Percentiles rank a stretch among this genome's conserved stretches.
phyloP scores from a whole-genome alignment of 2,113 vertebrate genomes.

The Xyrauchen texanus region DNA sequence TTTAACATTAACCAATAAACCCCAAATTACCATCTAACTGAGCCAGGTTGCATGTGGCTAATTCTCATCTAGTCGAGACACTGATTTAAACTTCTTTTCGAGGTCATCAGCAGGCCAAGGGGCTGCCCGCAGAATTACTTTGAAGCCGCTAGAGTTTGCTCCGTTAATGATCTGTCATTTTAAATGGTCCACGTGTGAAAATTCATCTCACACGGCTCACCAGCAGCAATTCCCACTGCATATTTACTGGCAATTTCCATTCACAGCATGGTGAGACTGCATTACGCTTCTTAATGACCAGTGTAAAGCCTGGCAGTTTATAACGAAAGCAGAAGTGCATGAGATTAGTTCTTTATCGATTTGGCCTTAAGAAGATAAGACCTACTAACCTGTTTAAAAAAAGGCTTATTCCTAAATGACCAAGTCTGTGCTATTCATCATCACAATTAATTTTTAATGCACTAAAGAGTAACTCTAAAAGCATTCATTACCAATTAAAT shows the following conservation, averaged over 20 bases:
- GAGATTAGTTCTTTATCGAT: constrained; percentile 60
- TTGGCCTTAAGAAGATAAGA: constrained; percentile 55
- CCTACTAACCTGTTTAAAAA: constrained; percentile 49
- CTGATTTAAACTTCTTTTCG: neutral
- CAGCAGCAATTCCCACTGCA: constrained; percentile 34
- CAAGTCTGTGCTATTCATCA: constrained; percentile 32
- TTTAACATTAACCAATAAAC: constrained; percentile 31
- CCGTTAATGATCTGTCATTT: constrained; percentile 56
- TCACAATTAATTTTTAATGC: constrained; percentile 27
- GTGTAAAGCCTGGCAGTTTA: neutral
- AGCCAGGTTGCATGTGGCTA: neutral
- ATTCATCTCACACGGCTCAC: constrained; percentile 36
- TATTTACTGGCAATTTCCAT: constrained; percentile 19
- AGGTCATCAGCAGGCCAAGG: constrained; percentile 14
- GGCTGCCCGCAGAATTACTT: constrained; percentile 10
- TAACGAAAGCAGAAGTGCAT: constrained; percentile 58
- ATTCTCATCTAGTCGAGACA: neutral
- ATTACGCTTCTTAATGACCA: constrained; percentile 42
- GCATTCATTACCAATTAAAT: constrained; percentile 35
- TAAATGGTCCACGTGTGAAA: constrained; percentile 40
- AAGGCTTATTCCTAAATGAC: constrained; percentile 55
- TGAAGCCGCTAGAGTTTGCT: neutral
- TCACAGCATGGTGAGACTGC: constrained; percentile 1
- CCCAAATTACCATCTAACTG: constrained; percentile 8
- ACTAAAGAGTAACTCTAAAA: constrained; percentile 13